These are phyloP conservation scores for Oenanthe melanoleuca DNA, from an alignment of 2,113 vertebrate genomes.

Conservation along the genomic window DNA sequence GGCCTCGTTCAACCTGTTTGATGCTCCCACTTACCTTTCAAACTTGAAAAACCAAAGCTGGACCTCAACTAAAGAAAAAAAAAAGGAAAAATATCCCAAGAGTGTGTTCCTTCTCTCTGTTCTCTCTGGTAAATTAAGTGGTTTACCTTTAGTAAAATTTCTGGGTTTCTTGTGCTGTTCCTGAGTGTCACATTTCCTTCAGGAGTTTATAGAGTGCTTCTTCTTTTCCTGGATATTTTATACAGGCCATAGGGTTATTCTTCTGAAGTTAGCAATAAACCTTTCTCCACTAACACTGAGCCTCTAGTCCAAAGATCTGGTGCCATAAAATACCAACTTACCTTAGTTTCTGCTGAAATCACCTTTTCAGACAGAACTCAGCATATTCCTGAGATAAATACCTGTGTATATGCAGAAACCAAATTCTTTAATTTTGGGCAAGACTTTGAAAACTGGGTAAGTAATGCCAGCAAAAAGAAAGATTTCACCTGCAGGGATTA, in stretches of 20 bases:
- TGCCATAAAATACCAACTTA: background rate
- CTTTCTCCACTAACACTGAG: background rate
- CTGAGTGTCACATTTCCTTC: background rate
- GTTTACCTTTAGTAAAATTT: background rate
- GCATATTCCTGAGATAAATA: background rate
- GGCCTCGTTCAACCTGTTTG: slow-evolving; percentile 76
- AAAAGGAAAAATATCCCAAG: background rate
- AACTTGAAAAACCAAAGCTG: slow-evolving; percentile 37
- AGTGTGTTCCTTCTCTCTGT: background rate
- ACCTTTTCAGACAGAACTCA: background rate
- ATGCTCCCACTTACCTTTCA: slow-evolving; percentile 67
- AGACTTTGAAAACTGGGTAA: background rate
- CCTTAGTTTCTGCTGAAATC: background rate
- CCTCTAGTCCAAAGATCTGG: background rate
- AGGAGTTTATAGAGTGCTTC: background rate
- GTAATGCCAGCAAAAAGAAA: background rate
- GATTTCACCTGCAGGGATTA: background rate
- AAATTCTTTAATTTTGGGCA: background rate
- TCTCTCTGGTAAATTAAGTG: background rate
- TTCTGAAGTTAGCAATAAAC: background rate
- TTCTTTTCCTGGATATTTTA: slow-evolving; percentile 11
- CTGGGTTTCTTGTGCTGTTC: background rate
- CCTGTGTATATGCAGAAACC: background rate
- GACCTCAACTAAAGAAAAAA: background rate
- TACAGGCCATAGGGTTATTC: background rate